Evolutionary conservation across 1,140 invertebrate genomes (phyloP), one percentile per base, ranked within the genome.

Genomic region (Penaeus japonicus): DNA sequence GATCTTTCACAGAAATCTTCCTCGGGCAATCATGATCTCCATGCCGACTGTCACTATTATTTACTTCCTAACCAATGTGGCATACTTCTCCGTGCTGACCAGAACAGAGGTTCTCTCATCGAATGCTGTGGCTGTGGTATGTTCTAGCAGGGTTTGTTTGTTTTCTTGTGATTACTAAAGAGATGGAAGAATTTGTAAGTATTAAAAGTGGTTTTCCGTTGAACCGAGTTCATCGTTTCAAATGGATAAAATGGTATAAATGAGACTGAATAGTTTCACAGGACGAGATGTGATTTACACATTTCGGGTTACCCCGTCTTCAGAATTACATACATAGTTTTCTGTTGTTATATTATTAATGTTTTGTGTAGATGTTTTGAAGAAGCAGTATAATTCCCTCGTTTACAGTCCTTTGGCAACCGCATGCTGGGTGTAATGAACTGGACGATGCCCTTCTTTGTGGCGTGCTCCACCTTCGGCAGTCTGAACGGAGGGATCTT

Each of bases 121-220:
- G 4, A 95, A 97, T 92, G 98, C 98, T 75, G 98, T 99, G 87
- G 98, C 98, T 91, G 97, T 99, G 92, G 97, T 98, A 94, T 94
- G 95, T 94, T 85, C 89, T 0, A 7, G 62, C 12, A 22, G 15
- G 59, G 12, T 80, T 39, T 85, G 22, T 86, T 62, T 81, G 83
- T 79, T 87, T 87, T 65, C 83, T 62, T 39, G 35, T 39, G 2
- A 7, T 39, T 39, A 7, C 7, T 39, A 39, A 7, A 39, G 4
- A 39, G 4, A 54, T 90, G n/a, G n/a, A n/a, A n/a, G n/a, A n/a
- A n/a, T n/a, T n/a, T n/a, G n/a, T n/a, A n/a, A n/a, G n/a, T n/a
- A n/a, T n/a, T n/a, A n/a, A n/a, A n/a, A n/a, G n/a, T n/a, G n/a
- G n/a, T n/a, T n/a, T n/a, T n/a, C n/a, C n/a, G n/a, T n/a, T n/a